These are phyloP conservation scores for Athene cunicularia DNA, from an alignment of 2,113 vertebrate genomes.

Conservation along the genomic window DNA sequence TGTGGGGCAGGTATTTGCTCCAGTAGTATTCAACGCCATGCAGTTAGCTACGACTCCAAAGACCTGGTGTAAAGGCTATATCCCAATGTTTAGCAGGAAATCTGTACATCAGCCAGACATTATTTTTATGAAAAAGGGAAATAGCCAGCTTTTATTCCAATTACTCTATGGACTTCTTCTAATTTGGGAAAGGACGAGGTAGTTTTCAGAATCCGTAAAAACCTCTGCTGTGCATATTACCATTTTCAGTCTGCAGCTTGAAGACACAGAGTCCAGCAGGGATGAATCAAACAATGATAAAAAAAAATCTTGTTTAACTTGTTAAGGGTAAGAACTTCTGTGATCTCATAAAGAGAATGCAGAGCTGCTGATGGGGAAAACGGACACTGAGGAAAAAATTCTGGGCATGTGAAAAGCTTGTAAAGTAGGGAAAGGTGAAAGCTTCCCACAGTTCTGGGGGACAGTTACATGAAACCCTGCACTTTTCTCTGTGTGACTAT, in stretches of 20 bases:
- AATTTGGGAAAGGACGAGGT: neutral
- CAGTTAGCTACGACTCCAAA: neutral
- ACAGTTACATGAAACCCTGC: neutral
- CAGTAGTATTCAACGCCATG: neutral
- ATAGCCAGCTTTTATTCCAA: neutral
- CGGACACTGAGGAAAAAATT: neutral
- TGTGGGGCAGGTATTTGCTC: neutral
- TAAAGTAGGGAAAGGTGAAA: fast-evolving
- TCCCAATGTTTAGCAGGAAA: neutral
- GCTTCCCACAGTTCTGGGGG: fast-evolving
- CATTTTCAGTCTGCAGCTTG: neutral
- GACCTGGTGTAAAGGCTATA: neutral
- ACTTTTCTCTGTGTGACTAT: neutral
- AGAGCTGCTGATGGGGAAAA: neutral
- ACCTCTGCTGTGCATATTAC: neutral
- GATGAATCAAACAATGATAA: neutral
- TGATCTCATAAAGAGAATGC: neutral
- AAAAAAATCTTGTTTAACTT: neutral
- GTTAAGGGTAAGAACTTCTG: neutral
- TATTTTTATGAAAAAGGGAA: neutral
- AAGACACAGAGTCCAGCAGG: neutral
- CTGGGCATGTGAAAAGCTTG: neutral
- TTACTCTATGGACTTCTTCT: neutral
- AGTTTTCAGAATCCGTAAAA: neutral
- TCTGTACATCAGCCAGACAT: neutral